Base-by-base conservation (phyloP, 2,113 vertebrate species). In the Hucho hucho region DNA sequence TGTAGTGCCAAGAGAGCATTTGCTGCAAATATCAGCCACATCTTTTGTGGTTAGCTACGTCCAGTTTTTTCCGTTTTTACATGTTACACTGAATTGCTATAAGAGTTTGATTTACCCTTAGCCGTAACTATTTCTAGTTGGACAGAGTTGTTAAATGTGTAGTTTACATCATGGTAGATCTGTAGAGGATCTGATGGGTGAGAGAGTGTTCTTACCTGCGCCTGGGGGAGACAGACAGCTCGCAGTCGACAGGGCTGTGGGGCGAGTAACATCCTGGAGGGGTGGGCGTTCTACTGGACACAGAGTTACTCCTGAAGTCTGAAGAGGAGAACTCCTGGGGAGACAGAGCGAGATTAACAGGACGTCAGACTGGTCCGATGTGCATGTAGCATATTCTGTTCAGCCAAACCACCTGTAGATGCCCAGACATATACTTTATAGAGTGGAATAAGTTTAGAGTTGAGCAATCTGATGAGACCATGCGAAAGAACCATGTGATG, bases 251-350 rank as follows among this genome's bases (percentile, higher is more conserved):
- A 29, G 92, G 89, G 74, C 92, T 94, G 1, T 87, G 89, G 20
- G 93, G 93, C 0, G 93, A 93, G 85, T 91, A 90, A 70, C 80
- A 85, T 73, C 90, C 93, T 11, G 92, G 92, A 20, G 91, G 93
- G n/a, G 93, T 93, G 0, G 93, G 91, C 28, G 92, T 93, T 77
- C 92, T 84, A 84, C 92, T 93, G 68, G 91, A 91, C 56, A 89
- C 72, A 0, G 90, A 93, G 85, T 88, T 90, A 63, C 79, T 91
- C 76, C 91, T 91, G 78, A 87, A 86, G 75, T 93, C 92, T 77
- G 87, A 47, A 1, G 86, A 73, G 7, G 81, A 91, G 56, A 91
- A 85, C 74, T 94, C 93, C 93, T 94, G n/a, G 13, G 77, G 78
- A 75, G 58, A 53, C 29, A 20, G 69, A 76, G 32, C 32, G 25